These are phyloP conservation scores for Danionella cerebrum DNA, from an alignment of 2,113 vertebrate species.

Conservation along the genomic window DNA sequence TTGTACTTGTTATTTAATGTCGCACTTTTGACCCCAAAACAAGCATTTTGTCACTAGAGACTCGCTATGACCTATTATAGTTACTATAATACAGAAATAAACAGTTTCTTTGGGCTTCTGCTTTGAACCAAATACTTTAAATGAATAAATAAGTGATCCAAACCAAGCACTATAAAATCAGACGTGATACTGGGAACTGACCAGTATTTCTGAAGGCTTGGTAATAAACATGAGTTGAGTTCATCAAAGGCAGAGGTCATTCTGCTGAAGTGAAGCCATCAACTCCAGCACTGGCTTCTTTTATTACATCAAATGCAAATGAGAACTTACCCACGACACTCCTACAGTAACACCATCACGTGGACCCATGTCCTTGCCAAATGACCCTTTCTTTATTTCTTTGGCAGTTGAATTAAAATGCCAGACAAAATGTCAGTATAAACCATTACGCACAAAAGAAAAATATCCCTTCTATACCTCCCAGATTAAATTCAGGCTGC, in stretches of 20 bases:
- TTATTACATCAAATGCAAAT: conserved; percentile 16
- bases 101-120: no score
- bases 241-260: background rate
- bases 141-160: no score
- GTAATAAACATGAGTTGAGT: background rate
- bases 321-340: background rate
- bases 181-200: no score
- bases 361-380: background rate
- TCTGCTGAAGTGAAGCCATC: background rate
- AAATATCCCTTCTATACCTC: conserved; percentile 44
- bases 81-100: no score
- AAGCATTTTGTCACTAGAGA: no score
- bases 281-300: background rate
- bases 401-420: conserved; percentile 8
- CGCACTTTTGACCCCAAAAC: no score
- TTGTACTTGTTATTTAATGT: no score
- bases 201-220: background rate
- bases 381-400: conserved; percentile 6
- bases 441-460: conserved; percentile 38
- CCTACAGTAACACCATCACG: background rate
- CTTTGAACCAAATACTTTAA: no score
- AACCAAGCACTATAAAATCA: no score
- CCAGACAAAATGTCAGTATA: background rate
- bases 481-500: conserved; percentile 50
- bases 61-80: no score